phyloP scores from a whole-genome alignment of 2,797 vertebrate genomes.

The Knipowitschia caucasica region DNA sequence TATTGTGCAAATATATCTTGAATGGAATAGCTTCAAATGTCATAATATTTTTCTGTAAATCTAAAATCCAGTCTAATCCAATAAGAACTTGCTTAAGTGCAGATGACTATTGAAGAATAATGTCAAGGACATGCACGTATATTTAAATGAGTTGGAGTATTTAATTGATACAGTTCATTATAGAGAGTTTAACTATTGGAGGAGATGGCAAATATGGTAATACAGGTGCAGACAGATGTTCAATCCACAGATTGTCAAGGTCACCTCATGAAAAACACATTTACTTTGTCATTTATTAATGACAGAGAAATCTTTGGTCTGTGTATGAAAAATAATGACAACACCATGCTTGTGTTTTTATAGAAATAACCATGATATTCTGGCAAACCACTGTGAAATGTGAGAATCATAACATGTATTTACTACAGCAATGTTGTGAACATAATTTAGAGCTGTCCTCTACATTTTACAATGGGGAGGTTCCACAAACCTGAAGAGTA shows the following conservation, averaged over 20 bases:
- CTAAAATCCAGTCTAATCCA: background rate
- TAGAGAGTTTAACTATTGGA: background rate
- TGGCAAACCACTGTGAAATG: too few species aligned
- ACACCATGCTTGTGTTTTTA: too few species aligned
- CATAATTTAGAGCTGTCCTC: too few species aligned
- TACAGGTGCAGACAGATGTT: background rate
- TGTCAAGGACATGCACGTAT: conserved; percentile 15
- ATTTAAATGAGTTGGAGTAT: background rate
- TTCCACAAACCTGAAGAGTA: too few species aligned
- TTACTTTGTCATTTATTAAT: background rate
- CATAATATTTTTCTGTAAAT: background rate
- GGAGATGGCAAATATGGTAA: background rate
- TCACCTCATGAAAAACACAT: background rate
- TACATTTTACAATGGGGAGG: too few species aligned
- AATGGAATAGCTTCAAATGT: background rate
- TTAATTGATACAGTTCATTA: background rate
- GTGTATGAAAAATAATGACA: background rate
- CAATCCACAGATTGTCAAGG: background rate
- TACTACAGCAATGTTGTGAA: too few species aligned
- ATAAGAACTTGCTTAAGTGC: background rate
- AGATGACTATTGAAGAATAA: conserved; percentile 3
- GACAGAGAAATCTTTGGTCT: background rate
- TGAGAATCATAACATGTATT: too few species aligned
- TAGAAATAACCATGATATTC: background rate
- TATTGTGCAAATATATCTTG: background rate